Evolutionary conservation across 2,797 vertebrate species (phyloP).

Genomic region (Acanthurus tractus): DNA sequence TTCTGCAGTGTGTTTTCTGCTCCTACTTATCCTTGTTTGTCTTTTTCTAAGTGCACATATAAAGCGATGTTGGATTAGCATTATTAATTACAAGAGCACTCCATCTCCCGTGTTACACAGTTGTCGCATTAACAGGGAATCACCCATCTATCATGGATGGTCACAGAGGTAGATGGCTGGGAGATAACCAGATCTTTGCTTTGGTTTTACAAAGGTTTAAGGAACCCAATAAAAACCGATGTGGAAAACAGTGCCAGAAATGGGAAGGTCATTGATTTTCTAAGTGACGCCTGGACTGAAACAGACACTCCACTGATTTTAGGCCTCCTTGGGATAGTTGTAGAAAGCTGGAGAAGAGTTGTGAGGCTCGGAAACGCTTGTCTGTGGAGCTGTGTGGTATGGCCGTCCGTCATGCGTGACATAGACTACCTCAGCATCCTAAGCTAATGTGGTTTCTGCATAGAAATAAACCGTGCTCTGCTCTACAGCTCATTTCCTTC

Average conservation of each 20-base stretch:
- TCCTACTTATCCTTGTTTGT: slow-evolving; percentile 76
- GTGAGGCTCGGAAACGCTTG: slow-evolving; percentile 30
- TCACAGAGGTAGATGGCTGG: slow-evolving; percentile 13
- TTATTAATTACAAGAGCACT: slow-evolving; percentile 72
- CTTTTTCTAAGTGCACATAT: slow-evolving; percentile 73
- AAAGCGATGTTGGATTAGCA: slow-evolving; percentile 74
- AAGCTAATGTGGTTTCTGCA: slow-evolving; percentile 53
- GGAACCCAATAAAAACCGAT: slow-evolving; percentile 50
- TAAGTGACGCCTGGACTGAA: slow-evolving; percentile 60
- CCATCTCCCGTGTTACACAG: slow-evolving; percentile 40
- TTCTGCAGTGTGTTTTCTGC: slow-evolving; percentile 62
- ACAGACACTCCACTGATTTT: slow-evolving; percentile 75
- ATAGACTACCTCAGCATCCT: slow-evolving; percentile 62
- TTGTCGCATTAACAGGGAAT: slow-evolving; percentile 63
- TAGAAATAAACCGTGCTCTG: slow-evolving; percentile 47
- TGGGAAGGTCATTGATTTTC: slow-evolving; percentile 73
- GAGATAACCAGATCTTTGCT: slow-evolving; percentile 34
- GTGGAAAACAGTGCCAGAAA: slow-evolving; percentile 69
- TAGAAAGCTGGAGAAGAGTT: slow-evolving; percentile 37
- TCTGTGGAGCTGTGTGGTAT: slow-evolving; percentile 25
- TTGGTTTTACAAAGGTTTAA: slow-evolving; percentile 43
- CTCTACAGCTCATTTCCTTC: slow-evolving; percentile 15
- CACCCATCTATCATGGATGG: slow-evolving; percentile 44
- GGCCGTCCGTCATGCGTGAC: slow-evolving; percentile 65
- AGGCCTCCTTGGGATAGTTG: slow-evolving; percentile 64